Conservation (phyloP, 2,888 invertebrate species). For the Prostheceraeus crozeri region DNA sequence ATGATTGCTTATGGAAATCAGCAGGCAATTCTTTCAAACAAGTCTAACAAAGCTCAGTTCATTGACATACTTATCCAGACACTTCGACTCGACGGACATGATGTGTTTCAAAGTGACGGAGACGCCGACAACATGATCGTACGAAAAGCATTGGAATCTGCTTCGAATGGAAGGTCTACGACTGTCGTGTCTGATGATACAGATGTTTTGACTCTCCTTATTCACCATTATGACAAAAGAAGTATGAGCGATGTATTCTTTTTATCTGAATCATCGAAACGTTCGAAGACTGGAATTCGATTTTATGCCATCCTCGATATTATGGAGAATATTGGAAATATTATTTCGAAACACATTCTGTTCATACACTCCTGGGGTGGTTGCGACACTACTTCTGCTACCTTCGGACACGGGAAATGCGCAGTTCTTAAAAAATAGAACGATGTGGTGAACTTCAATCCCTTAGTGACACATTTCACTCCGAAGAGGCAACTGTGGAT, state of each 20-base stretch:
- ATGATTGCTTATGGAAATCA: slow-evolving; percentile 11
- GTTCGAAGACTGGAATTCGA: slow-evolving; percentile 26
- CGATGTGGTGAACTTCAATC: too few relatives aligned
- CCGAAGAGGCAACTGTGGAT: too few relatives aligned
- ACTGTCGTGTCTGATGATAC: slow-evolving; percentile 25
- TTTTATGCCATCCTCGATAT: background rate
- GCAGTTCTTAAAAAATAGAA: too few relatives aligned
- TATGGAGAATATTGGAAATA: slow-evolving; percentile 5
- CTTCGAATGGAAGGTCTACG: slow-evolving; percentile 21
- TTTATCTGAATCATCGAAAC: slow-evolving; percentile 26
- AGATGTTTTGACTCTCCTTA: slow-evolving; percentile 25
- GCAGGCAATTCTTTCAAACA: background rate
- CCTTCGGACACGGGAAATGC: too few relatives aligned
- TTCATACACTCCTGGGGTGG: slow-evolving; percentile 18
- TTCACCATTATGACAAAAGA: slow-evolving; percentile 14
- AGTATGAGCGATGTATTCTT: slow-evolving; percentile 21
- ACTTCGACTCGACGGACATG: background rate
- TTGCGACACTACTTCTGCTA: too few relatives aligned
- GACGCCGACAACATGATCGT: slow-evolving; percentile 23
- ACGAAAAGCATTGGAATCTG: background rate
- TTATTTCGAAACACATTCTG: slow-evolving; percentile 21
- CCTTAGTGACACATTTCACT: background rate
- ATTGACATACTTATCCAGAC: background rate
- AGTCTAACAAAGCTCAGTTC: slow-evolving; percentile 4
- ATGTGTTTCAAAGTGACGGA: slow-evolving; percentile 1